Percentiles rank a stretch among this genome's conserved stretches.
Evolutionary conservation across 2,797 vertebrate genomes (phyloP).

Genomic region (Pygocentrus nattereri): DNA sequence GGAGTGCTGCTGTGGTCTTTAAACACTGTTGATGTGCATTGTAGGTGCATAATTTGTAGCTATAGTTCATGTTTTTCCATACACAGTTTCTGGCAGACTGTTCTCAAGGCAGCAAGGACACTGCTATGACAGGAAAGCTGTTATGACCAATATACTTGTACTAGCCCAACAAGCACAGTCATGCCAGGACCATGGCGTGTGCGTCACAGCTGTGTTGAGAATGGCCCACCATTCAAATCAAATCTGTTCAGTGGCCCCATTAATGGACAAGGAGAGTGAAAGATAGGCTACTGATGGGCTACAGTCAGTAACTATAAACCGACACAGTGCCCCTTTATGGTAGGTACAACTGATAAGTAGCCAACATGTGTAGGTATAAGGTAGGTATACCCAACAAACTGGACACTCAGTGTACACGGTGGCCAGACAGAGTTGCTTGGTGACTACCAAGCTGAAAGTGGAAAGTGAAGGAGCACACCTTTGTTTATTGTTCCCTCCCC

Average conservation of each 20-base stretch:
- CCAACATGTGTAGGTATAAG: not conserved
- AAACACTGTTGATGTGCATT: no score
- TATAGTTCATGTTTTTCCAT: no score
- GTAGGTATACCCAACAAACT: not conserved
- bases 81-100: no score
- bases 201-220: not conserved
- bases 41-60: no score
- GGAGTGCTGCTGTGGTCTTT: no score
- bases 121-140: not conserved
- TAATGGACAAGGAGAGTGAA: not conserved
- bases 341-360: not conserved
- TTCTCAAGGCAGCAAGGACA: no score
- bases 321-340: not conserved
- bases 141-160: not conserved
- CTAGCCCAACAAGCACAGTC: not conserved
- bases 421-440: constrained; percentile 7
- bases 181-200: not conserved
- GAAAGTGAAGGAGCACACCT: constrained; percentile 59
- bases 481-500: constrained; percentile 81
- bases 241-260: not conserved
- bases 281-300: no score
- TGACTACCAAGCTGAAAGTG: constrained; percentile 35
- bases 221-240: not conserved
- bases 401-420: not conserved
- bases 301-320: no score